Percentiles rank a stretch among this genome's conserved stretches.
Evolutionary conservation across 2,797 vertebrate species (phyloP).

Genomic region (Kryptopterus vitreolus): DNA sequence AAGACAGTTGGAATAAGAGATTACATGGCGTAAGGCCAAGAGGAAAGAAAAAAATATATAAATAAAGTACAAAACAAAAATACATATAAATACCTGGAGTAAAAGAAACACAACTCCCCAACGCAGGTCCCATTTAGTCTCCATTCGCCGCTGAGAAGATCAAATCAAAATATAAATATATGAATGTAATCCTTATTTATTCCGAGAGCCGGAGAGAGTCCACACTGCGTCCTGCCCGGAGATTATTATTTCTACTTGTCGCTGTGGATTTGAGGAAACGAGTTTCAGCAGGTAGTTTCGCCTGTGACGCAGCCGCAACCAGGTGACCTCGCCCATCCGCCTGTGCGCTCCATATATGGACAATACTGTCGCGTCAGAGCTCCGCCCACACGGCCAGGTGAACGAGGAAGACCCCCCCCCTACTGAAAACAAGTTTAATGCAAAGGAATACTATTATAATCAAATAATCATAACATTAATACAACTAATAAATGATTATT

Average conservation of each 20-base stretch:
- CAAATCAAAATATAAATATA: background rate
- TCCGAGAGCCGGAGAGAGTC: no score
- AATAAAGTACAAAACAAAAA: no score
- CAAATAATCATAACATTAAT: background rate
- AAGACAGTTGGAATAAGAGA: background rate
- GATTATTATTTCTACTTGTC: slow-evolving; percentile 5
- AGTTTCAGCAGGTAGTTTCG: slow-evolving; percentile 49
- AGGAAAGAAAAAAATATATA: background rate
- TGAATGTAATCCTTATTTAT: background rate
- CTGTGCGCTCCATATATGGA: slow-evolving; percentile 48
- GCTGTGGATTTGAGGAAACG: slow-evolving; percentile 32
- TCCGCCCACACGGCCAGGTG: slow-evolving; percentile 42
- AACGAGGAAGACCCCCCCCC: slow-evolving; percentile 22
- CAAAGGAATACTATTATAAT: background rate
- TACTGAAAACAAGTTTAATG: background rate
- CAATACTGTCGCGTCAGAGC: background rate
- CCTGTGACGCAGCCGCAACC: slow-evolving; percentile 40
- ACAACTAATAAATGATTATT: background rate
- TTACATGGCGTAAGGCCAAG: background rate
- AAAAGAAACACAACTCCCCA: slow-evolving; percentile 31
- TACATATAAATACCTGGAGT: slow-evolving; percentile 39
- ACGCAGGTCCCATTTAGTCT: background rate
- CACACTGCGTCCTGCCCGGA: background rate
- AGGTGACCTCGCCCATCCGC: slow-evolving; percentile 59
- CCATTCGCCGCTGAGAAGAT: slow-evolving; percentile 18